Evolutionary conservation across 2,113 vertebrate species (phyloP), one percentile per base, ranked within the genome.

Genomic region (Corydoras maculifer): DNA sequence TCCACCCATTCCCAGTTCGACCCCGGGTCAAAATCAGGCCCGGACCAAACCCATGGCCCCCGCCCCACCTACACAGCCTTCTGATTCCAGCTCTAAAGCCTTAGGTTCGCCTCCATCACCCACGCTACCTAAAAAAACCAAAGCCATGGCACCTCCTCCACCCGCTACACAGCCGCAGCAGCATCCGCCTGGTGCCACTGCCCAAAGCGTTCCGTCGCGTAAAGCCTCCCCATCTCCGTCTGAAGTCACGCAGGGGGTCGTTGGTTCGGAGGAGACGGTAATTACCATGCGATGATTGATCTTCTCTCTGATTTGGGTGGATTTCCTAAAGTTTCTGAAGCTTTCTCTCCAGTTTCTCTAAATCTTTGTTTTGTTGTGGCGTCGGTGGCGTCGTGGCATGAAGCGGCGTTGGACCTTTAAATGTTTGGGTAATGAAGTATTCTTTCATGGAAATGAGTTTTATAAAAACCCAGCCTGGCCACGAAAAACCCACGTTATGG

Each of bases 191-290:
- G 25, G 51, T 14, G 14, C 54, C 61, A 53, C 15, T 43, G 53
- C 53, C 32, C 14, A 58, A 58, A 74, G 58, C 53, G 43, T 29
- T 12, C 62, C 13, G 4, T 58, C 68, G 12, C 48, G 57, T 48
- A 68, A 71, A 71, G 48, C 15, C 25, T 70, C 65, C 13, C 32
- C 83, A 69, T 70, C 77, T 66, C 43, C 69, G 50, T 80, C 78
- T 76, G 82, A 85, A 58, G 78, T 73, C 48, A 69, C 81, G 63
- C 72, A 68, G 72, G 64, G 30, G 49, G 72, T 72, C 76, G 75
- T 67, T 70, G 81, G 77, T 49, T 77, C 76, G 61, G 84, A 87
- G 73, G 79, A 76, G 59, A 81, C 76, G 89, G 88, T 91, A 90
- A 91, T 79, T 74, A 70, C 68, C 70, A 70, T n/a, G 54, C 48